Evolutionary conservation across 2,113 vertebrate genomes (phyloP).

Genomic region (Nansenia antarctica): DNA sequence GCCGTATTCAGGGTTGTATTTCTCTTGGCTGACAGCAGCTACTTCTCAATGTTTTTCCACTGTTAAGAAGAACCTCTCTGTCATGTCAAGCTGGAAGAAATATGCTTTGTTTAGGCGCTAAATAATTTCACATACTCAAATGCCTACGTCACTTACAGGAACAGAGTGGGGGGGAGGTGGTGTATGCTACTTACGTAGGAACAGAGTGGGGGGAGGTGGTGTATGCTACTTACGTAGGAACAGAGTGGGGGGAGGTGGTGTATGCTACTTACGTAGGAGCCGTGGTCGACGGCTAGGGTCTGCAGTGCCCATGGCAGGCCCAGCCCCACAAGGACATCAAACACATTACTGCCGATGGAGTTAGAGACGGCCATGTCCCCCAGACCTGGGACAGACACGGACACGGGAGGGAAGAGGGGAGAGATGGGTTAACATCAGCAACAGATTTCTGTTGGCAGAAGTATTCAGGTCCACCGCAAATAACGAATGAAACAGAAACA

Average conservation of each 20-base stretch:
- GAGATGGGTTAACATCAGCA: neutral
- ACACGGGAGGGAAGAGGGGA: neutral
- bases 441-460: neutral
- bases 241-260: neutral
- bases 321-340: conserved; percentile 94
- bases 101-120: neutral
- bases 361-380: conserved; percentile 98
- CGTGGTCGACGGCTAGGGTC: conserved; percentile 91
- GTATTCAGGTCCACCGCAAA: conserved; percentile 12
- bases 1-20: neutral
- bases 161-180: neutral
- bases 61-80: neutral
- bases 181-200: neutral
- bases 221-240: neutral
- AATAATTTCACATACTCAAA: neutral
- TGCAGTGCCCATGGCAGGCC: conserved; percentile 94
- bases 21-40: neutral
- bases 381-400: conserved; percentile 77
- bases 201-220: neutral
- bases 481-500: conserved; percentile 15
- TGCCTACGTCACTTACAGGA: neutral
- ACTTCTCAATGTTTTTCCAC: neutral
- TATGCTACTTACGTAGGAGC: conserved; percentile 85
- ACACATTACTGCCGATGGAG: conserved; percentile 97
- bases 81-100: conserved; percentile 1